These are phyloP conservation scores for Noctua fimbriata DNA, from an alignment of 2,888 invertebrate species.

Conservation along the genomic window DNA sequence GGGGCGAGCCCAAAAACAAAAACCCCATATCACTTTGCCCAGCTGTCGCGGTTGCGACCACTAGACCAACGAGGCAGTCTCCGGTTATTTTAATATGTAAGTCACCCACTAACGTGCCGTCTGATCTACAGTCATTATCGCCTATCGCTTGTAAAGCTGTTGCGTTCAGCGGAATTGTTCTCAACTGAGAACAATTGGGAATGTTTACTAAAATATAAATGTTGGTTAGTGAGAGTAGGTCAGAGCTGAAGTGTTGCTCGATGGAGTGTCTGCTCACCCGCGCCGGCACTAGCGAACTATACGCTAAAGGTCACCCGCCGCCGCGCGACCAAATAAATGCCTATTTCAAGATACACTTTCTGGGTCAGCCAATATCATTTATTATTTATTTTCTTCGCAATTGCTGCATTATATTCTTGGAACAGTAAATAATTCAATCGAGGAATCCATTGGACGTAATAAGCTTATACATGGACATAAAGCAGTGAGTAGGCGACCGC, in stretches of 20 bases:
- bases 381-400: conserved; percentile 12
- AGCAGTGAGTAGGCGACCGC: neutral
- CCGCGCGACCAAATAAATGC: conserved; percentile 8
- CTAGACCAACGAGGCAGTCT: no score
- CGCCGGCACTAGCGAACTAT: conserved; percentile 1
- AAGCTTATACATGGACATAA: neutral
- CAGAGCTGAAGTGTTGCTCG: conserved; percentile 4
- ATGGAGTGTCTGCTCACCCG: neutral
- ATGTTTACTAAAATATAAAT: neutral
- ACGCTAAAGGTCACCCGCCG: conserved; percentile 17
- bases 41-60: no score
- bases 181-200: no score
- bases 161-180: neutral
- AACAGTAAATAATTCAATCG: neutral
- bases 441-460: neutral
- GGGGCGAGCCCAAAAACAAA: no score
- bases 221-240: neutral
- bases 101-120: neutral
- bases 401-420: conserved; percentile 1
- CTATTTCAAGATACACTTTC: conserved; percentile 13
- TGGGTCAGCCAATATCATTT: conserved; percentile 25
- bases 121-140: neutral
- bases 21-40: no score
- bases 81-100: no score
- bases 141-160: neutral